Base-by-base conservation (phyloP, 1,140 invertebrate genomes). In the Triops cancriformis region DNA sequence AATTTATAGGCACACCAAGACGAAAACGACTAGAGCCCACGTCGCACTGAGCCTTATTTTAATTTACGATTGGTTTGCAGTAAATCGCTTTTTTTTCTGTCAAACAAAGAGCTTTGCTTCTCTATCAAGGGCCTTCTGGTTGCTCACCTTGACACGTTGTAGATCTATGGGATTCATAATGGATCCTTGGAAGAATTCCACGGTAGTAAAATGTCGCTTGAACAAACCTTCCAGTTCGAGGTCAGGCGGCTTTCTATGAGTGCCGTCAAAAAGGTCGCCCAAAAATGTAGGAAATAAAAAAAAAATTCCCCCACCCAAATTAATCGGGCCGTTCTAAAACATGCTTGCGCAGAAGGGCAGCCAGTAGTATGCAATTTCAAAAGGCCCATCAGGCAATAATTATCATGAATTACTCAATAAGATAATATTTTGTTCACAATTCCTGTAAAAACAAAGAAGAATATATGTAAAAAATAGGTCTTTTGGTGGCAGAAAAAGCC, bases 81-180 rank as follows among this genome's bases (percentile, higher is more conserved):
- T 6, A 64, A 14, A 23, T 64, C 23, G 14, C n/a, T 64, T 64
- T 64, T 64, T 64, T 64, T 64, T 64, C 18, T 23, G 18, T 18
- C 51, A 74, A 18, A 74, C 73, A 74, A 12, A 74, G 27, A 74
- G 23, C 37, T 41, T 37, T 31, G 73, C 14, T 74, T n/a, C 23
- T 74, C 73, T 74, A 74, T 26, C 42, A 43, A 26, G 73, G 42
- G 31, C 31, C 42, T 76, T 75, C 75, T 73, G 28, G 31, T 72
- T 73, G 82, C 89, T 94, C 92, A 99, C 96, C 94, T 98, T 98
- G 82, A 98, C 96, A 89, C 97, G 91, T 87, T 98, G 95, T 80
- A 99, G 92, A 89, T 99, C 97, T 88, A 98, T 97, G 85, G 96
- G 95, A 89, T 98, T 98, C 97, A 99, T 99, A 86, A 98, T 98